Base-by-base conservation (phyloP, 2,797 vertebrate genomes). In the Coracias cyanogaster region DNA sequence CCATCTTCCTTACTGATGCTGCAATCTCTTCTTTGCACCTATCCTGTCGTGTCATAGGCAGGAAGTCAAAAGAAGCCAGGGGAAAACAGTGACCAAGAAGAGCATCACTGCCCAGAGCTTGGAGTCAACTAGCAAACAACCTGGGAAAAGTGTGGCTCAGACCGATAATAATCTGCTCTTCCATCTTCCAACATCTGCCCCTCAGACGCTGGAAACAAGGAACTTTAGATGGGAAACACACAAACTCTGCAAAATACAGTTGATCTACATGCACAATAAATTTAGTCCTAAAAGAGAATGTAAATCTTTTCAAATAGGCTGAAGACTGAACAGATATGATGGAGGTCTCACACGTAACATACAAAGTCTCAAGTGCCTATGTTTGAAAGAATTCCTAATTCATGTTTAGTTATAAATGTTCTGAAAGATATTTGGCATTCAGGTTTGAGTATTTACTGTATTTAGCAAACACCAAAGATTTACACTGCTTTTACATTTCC, bases 401-500 rank as follows among this genome's bases (percentile, higher is more conserved):
- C 26, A 54, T 24, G 5, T 67, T 83, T 49, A 84, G 57, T 20
- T 77, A 51, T 17, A 82, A 94, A 17, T 26, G 17, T 41, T 90
- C 66, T 84, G 62, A 94, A 90, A 90, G 49, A 24, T 76, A 83
- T 4, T 37, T 91, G 72, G 72, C 79, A 92, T 45, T 77, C 66
- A 88, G 35, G 49, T 86, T 90, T 72, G n/a, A 79, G 20, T 58
- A 94, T 73, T 86, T 73, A 82, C 73, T 3, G 2, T 82, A 91
- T 79, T 90, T 93, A 94, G 93, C 72, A 92, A 92, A 72, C 29
- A 79, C 60, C 28, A 91, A 55, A 85, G 69, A 86, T 79, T 86
- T 66, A 86, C 45, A 33, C 6, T 58, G 72, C 58, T 89, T 83
- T 89, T 82, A 86, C 49, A 90, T 87, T 85, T 81, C 45, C 37